A percentile compares a stretch with the other conserved stretches of the same genome.
These are phyloP conservation scores for Anthopleura sola DNA, from an alignment of 64 coral and sea anemone genomes.

Conservation along the genomic window DNA sequence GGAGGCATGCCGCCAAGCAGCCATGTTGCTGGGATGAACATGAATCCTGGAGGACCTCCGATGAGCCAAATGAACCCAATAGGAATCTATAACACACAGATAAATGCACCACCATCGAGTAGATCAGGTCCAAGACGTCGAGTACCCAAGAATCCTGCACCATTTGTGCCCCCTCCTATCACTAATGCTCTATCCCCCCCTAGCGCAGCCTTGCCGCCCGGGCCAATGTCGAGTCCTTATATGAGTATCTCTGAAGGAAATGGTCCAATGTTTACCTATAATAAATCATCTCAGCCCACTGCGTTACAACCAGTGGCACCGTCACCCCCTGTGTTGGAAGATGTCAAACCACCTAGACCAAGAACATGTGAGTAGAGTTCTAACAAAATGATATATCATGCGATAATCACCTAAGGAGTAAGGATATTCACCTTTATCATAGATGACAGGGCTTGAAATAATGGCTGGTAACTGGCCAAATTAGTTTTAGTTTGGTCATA, in stretches of 20 bases:
- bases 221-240: slow-evolving; percentile 52
- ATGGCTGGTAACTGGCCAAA: too few species aligned
- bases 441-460: too few species aligned
- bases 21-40: background rate
- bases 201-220: slow-evolving; percentile 49
- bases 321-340: slow-evolving; percentile 65
- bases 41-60: slow-evolving; percentile 44
- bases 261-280: slow-evolving; percentile 38
- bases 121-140: slow-evolving; percentile 15
- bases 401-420: too few species aligned
- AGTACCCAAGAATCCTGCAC: slow-evolving; percentile 2
- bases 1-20: slow-evolving; percentile 59
- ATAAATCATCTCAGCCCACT: slow-evolving; percentile 47
- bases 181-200: slow-evolving; percentile 40
- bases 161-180: slow-evolving; percentile 40
- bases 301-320: slow-evolving; percentile 43
- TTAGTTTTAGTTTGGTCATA: too few species aligned
- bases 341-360: slow-evolving; percentile 66
- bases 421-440: too few species aligned
- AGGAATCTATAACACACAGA: slow-evolving; percentile 46
- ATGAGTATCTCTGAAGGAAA: slow-evolving; percentile 77
- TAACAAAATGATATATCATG: too few species aligned
- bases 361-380: slow-evolving; percentile 12
- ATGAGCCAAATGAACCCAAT: slow-evolving; percentile 33
- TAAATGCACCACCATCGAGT: background rate